Conservation (phyloP, 2,888 invertebrate genomes). For the Pollenia amentaria region DNA sequence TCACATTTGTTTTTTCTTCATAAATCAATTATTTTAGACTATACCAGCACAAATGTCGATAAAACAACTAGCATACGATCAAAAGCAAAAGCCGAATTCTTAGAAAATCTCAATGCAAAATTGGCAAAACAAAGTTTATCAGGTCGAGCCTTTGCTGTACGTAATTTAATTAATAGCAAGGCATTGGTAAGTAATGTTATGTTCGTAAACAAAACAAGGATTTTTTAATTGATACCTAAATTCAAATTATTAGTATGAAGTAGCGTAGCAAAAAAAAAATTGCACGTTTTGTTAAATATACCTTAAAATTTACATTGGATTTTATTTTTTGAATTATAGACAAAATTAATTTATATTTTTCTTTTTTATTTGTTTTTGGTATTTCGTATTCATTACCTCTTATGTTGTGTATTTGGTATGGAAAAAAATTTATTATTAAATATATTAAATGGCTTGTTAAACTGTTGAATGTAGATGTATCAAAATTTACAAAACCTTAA, state of each 20-base stretch:
- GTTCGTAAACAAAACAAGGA: slow-evolving; percentile 1
- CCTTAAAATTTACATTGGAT: background rate
- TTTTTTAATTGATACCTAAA: background rate
- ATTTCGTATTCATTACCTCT: slow-evolving; percentile 14
- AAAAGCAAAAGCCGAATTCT: slow-evolving; percentile 87
- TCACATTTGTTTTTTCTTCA: slow-evolving; percentile 59
- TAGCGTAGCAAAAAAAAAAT: slow-evolving; percentile 21
- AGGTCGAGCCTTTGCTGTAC: slow-evolving; percentile 88
- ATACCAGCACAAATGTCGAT: slow-evolving; percentile 84
- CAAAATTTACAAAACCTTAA: slow-evolving; percentile 82
- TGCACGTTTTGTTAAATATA: slow-evolving; percentile 49
- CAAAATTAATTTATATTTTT: slow-evolving; percentile 1
- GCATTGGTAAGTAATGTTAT: slow-evolving; percentile 86
- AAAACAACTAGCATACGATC: slow-evolving; percentile 84
- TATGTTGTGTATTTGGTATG: slow-evolving; percentile 49
- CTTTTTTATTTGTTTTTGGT: slow-evolving; percentile 37
- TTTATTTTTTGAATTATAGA: background rate
- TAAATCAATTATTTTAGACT: slow-evolving; percentile 78
- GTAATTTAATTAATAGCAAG: slow-evolving; percentile 90
- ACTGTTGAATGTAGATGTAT: slow-evolving; percentile 74
- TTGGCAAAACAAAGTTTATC: slow-evolving; percentile 88
- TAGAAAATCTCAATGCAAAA: slow-evolving; percentile 93
- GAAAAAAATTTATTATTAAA: slow-evolving; percentile 2
- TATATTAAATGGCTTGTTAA: slow-evolving; percentile 55
- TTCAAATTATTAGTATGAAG: background rate